Conservation (phyloP, 1,140 invertebrate species). For the Coboldia fuscipes region DNA sequence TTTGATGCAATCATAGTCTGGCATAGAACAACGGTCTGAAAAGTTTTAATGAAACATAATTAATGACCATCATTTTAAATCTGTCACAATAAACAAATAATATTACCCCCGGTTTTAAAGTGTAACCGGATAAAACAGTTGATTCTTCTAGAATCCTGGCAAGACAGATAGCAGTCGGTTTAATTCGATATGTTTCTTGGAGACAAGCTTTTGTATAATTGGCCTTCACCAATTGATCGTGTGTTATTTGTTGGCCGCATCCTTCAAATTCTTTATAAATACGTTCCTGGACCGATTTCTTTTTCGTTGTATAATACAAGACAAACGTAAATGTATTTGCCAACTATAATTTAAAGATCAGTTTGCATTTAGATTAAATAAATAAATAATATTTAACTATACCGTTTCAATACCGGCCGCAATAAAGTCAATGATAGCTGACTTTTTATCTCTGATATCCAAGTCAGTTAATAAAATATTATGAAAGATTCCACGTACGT, state of each 20-base stretch:
- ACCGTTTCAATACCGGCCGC: constrained; percentile 71
- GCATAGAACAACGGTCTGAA: constrained; percentile 61
- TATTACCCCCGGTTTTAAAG: constrained; percentile 50
- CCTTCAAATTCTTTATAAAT: constrained; percentile 51
- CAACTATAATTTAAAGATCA: constrained; percentile 29
- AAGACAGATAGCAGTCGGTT: constrained; percentile 65
- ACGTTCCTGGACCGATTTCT: constrained; percentile 43
- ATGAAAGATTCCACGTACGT: constrained; percentile 44
- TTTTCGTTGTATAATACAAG: constrained; percentile 47
- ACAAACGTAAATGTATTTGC: constrained; percentile 64
- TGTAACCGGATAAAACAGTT: constrained; percentile 50
- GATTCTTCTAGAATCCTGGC: constrained; percentile 58
- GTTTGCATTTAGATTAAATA: too few species aligned
- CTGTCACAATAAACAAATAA: constrained; percentile 3
- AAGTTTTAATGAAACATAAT: constrained; percentile 2
- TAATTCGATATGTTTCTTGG: constrained; percentile 61
- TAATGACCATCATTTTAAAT: constrained; percentile 1
- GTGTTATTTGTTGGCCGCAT: constrained; percentile 30
- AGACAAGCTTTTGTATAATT: constrained; percentile 68
- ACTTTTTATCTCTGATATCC: constrained; percentile 60
- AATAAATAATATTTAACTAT: constrained; percentile 12
- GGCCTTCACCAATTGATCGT: constrained; percentile 37
- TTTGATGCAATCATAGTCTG: constrained; percentile 67
- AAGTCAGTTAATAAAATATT: constrained; percentile 46
- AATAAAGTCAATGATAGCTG: constrained; percentile 67